Evolutionary conservation across 2,888 invertebrate genomes (phyloP).

Genomic region (Cephalotes varians): DNA sequence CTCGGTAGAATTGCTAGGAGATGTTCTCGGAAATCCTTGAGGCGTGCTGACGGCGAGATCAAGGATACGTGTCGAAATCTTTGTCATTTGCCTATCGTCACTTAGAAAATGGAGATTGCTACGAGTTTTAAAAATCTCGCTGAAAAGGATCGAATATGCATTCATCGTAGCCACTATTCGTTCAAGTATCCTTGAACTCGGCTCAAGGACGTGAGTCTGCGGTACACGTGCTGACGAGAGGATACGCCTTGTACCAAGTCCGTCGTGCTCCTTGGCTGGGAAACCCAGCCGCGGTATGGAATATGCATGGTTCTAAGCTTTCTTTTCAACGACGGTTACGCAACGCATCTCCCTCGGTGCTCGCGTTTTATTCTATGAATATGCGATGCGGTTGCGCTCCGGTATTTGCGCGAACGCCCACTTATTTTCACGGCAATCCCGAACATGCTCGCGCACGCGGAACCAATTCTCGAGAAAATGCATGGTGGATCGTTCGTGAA

Average conservation of each 20-base stretch:
- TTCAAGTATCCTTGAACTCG: constrained; percentile 64
- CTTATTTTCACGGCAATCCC: constrained; percentile 12
- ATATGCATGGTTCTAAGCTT: constrained; percentile 58
- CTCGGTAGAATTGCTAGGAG: background rate
- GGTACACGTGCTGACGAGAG: constrained; percentile 22
- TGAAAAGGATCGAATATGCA: background rate
- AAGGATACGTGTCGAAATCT: background rate
- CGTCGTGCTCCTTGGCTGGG: background rate
- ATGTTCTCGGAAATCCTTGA: constrained; percentile 13
- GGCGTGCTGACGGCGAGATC: background rate
- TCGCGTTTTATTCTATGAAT: constrained; percentile 61
- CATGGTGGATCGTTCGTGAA: constrained; percentile 13
- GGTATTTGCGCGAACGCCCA: constrained; percentile 45
- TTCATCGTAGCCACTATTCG: background rate
- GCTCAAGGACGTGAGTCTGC: constrained; percentile 56
- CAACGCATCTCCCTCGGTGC: constrained; percentile 36
- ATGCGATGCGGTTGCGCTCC: constrained; percentile 57
- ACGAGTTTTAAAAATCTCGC: background rate
- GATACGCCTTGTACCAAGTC: constrained; percentile 19
- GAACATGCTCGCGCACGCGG: constrained; percentile 35
- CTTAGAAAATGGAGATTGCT: background rate
- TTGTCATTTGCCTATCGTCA: background rate
- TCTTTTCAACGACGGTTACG: constrained; percentile 61
- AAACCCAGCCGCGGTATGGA: constrained; percentile 28
- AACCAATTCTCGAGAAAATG: constrained; percentile 44